A percentile compares a stretch with the other conserved stretches of the same genome.
Evolutionary conservation across 2,888 invertebrate species (phyloP).

Genomic region (Ellobium chinense): DNA sequence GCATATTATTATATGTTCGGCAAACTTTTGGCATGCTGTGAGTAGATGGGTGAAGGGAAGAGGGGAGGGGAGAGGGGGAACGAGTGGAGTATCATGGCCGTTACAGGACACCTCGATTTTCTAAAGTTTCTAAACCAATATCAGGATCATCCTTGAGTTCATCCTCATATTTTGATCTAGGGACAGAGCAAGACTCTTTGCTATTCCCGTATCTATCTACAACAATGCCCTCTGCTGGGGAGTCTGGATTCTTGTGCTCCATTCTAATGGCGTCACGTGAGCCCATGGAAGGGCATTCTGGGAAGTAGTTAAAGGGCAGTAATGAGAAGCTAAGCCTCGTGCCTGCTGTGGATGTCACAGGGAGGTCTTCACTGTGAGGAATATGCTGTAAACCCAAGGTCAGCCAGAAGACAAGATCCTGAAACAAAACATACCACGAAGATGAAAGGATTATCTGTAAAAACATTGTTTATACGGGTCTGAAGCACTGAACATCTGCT

Average conservation of each 20-base stretch:
- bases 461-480: too few relatives aligned
- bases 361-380: conserved; percentile 74
- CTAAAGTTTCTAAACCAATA: neutral
- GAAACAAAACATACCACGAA: conserved; percentile 30
- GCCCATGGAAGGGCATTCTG: conserved; percentile 70
- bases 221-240: conserved; percentile 12
- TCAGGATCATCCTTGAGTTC: conserved; percentile 34
- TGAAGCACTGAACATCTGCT: too few relatives aligned
- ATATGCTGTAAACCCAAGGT: conserved; percentile 73
- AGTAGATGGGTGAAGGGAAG: too few relatives aligned
- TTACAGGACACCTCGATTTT: too few relatives aligned
- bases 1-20: too few relatives aligned
- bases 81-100: too few relatives aligned
- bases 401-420: conserved; percentile 76
- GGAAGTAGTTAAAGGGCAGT: conserved; percentile 74
- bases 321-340: conserved; percentile 68
- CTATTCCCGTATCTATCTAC: conserved; percentile 26
- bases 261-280: conserved; percentile 64
- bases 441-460: too few relatives aligned
- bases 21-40: too few relatives aligned
- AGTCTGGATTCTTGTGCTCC: neutral
- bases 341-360: conserved; percentile 67
- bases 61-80: too few relatives aligned
- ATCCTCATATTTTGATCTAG: conserved; percentile 9
- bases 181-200: conserved; percentile 17